Evolutionary conservation across 2,888 invertebrate genomes (phyloP), one percentile per base, ranked within the genome.

Genomic region (Julus scandinavius): DNA sequence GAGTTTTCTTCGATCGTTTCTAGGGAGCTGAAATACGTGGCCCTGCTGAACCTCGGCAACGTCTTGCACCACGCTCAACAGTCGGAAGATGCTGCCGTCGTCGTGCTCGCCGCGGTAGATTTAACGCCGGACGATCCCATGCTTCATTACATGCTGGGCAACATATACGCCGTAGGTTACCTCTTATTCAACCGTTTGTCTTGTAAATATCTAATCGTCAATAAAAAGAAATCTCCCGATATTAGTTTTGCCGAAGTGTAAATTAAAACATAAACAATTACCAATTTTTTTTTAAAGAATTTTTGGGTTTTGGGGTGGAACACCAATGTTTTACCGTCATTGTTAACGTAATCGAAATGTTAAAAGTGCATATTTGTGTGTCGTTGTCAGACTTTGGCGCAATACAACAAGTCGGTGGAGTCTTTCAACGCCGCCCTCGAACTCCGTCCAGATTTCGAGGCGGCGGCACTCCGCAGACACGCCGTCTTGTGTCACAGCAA

Each of bases 51-150:
- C 91, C 92, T 96, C 91, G 96, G 96, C 0, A 95, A 95, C 84
- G 94, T 96, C 90, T 93, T 97, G 17, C 96, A 96, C 91, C 94
- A 95, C 85, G 94, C 95, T 86, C 93, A 93, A 89, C 93, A 94
- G 90, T 94, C 95, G 0, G 94, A 95, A 89, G 96, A 96, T 92
- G 96, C 96, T 0, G 94, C 95, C 0, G 94, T 95, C 89, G 93
- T 96, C 85, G 93, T 96, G 0, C 94, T 95, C 90, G 95, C 95
- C 20, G 96, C 96, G 0, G 93, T 96, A 15, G 96, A 96, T 91
- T 95, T 96, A 90, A 94, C 95, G 84, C 94, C 95, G 0, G 92
- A 93, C 29, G 94, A 94, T 90, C 93, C 94, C 2, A 92, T 93
- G 84, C 94, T 94, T 90, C 95, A 95, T 91, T 95, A 96, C 90